Conservation (phyloP, 2,113 vertebrate species). For the Cacatua alba region DNA sequence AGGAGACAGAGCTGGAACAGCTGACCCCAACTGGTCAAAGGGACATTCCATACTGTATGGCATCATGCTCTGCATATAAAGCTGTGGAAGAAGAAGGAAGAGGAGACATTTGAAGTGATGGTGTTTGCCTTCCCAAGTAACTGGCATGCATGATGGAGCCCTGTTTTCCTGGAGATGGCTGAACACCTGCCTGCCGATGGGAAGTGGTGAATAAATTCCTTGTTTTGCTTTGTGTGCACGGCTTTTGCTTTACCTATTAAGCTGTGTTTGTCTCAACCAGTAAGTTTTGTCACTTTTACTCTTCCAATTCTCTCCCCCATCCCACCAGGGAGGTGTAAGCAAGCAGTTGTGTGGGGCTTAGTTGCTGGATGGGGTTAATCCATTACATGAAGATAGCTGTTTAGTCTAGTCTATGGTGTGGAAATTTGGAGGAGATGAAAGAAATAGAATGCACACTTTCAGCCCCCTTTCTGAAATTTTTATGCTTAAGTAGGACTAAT, state of each 20-base stretch:
- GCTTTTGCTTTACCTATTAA: not conserved
- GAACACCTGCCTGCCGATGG: not conserved
- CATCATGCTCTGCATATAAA: not conserved
- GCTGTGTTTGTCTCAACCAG: not conserved
- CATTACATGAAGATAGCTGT: not conserved
- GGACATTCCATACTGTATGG: not conserved
- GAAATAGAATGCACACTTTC: not conserved
- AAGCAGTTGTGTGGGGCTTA: not conserved
- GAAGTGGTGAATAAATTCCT: not conserved
- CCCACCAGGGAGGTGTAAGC: not conserved
- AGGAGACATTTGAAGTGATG: not conserved
- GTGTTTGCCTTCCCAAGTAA: not conserved
- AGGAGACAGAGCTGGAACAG: not conserved
- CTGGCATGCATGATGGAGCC: accelerated
- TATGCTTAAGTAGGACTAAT: accelerated
- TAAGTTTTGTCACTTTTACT: not conserved
- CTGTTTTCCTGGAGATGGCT: not conserved
- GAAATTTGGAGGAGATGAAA: not conserved
- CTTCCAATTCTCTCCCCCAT: not conserved
- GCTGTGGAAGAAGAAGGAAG: not conserved
- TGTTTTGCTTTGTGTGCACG: not conserved
- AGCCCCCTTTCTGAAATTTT: not conserved
- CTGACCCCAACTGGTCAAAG: not conserved
- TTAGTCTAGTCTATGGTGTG: not conserved
- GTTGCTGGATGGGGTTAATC: not conserved